phyloP scores from a whole-genome alignment of 2,113 vertebrate genomes.

The Clarias batrachus region DNA sequence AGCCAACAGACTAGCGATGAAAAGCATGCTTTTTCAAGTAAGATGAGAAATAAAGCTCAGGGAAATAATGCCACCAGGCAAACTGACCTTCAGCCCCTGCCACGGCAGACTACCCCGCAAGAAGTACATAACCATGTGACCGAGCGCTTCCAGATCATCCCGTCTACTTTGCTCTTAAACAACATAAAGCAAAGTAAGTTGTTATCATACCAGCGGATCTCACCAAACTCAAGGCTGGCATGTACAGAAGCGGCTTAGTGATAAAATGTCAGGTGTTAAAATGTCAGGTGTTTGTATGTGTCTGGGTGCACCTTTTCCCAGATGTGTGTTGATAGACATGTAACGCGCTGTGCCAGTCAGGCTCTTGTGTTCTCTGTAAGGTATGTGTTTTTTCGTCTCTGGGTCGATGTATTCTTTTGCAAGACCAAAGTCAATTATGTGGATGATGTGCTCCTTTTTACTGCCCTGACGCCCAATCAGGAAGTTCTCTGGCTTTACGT shows the following conservation, averaged over 20 bases:
- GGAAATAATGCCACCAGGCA: background rate
- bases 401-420: slow-evolving; percentile 98
- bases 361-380: slow-evolving; percentile 98
- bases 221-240: background rate
- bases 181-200: slow-evolving; percentile 44
- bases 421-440: slow-evolving; percentile 99
- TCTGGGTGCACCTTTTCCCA: slow-evolving; percentile 88
- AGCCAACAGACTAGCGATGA: background rate
- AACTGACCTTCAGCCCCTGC: slow-evolving; percentile 94
- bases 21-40: background rate
- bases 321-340: slow-evolving; percentile 98
- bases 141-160: slow-evolving; percentile 96
- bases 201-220: background rate
- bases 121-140: slow-evolving; percentile 99
- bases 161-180: slow-evolving; percentile 91
- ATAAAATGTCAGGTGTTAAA: background rate
- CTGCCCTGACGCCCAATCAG: slow-evolving; percentile 96
- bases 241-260: background rate
- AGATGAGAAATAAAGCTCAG: background rate
- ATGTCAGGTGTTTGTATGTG: background rate
- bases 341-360: slow-evolving; percentile 96
- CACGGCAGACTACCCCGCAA: slow-evolving; percentile 97
- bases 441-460: slow-evolving; percentile 95
- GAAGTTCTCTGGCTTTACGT: slow-evolving; percentile 98
- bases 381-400: slow-evolving; percentile 99